phyloP scores from a whole-genome alignment of 2,797 vertebrate species.

The Amblyopsis hoosieri region DNA sequence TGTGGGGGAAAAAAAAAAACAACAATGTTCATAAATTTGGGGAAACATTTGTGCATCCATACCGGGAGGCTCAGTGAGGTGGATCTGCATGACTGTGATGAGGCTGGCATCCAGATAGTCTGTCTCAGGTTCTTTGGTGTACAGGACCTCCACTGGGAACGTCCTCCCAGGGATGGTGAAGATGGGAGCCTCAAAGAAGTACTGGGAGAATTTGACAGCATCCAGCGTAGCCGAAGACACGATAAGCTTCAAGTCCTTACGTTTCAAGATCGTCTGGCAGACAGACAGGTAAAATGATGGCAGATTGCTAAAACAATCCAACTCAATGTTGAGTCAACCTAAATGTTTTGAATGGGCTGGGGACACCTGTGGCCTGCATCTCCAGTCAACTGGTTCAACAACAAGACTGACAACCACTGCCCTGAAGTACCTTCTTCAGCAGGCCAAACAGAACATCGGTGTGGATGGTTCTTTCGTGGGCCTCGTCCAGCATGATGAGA shows the following conservation, averaged over 20 bases:
- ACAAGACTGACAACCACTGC: neutral
- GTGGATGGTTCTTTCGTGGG: conserved; percentile 89
- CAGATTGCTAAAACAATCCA: too few species aligned
- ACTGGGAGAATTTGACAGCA: conserved; percentile 91
- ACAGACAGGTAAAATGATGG: neutral
- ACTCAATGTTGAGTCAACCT: too few species aligned
- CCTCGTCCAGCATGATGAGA: conserved; percentile 91
- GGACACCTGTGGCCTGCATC: neutral
- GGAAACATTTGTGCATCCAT: conserved; percentile 5
- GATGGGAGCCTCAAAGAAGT: conserved; percentile 90
- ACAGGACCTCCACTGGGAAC: conserved; percentile 88
- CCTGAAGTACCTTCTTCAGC: conserved; percentile 82
- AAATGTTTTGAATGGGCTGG: too few species aligned
- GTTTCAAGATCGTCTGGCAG: conserved; percentile 85
- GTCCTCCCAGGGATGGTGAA: conserved; percentile 90
- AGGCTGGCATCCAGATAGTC: conserved; percentile 90
- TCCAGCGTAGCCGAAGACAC: conserved; percentile 89
- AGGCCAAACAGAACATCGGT: conserved; percentile 90
- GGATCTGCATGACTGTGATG: conserved; percentile 91
- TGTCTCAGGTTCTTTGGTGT: conserved; percentile 89
- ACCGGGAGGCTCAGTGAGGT: conserved; percentile 90
- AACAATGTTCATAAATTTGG: too few species aligned
- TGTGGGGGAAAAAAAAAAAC: too few species aligned
- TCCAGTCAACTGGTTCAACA: neutral
- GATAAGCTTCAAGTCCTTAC: conserved; percentile 89